A percentile compares a stretch with the other conserved stretches of the same genome.
Evolutionary conservation across 2,113 vertebrate species (phyloP).

Genomic region (Egretta garzetta): DNA sequence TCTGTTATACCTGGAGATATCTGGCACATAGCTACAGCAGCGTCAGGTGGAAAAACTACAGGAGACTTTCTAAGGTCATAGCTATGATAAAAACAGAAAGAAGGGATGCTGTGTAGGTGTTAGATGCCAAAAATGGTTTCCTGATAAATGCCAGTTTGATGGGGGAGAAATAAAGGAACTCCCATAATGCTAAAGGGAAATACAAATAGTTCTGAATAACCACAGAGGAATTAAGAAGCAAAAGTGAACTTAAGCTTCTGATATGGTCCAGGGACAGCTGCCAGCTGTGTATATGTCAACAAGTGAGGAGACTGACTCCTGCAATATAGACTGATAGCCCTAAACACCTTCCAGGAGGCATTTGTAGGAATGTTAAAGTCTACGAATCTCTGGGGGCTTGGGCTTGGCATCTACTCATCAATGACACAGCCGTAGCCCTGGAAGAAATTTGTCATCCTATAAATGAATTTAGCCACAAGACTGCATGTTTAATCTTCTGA

Average conservation of each 20-base stretch:
- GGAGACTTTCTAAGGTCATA: constrained; percentile 64
- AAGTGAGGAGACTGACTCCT: neutral
- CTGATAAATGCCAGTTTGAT: neutral
- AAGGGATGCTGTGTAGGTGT: neutral
- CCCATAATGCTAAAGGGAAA: neutral
- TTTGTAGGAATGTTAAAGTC: neutral
- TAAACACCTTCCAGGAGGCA: neutral
- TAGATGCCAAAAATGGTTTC: constrained; percentile 30
- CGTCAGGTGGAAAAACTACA: constrained; percentile 43
- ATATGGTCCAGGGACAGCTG: neutral
- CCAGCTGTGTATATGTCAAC: neutral
- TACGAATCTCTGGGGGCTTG: neutral
- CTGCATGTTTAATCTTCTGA: neutral
- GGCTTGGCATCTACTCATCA: neutral
- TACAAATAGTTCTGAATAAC: neutral
- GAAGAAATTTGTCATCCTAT: neutral
- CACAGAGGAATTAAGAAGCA: neutral
- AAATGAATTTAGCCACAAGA: neutral
- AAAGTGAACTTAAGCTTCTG: neutral
- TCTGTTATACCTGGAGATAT: constrained; percentile 69
- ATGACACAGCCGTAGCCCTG: neutral
- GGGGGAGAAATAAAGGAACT: neutral
- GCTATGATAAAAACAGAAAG: constrained; percentile 33
- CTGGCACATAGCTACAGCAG: constrained; percentile 15
- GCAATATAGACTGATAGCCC: neutral